Evolutionary conservation across 2,888 invertebrate genomes (phyloP).

Genomic region (Agrochola macilenta): DNA sequence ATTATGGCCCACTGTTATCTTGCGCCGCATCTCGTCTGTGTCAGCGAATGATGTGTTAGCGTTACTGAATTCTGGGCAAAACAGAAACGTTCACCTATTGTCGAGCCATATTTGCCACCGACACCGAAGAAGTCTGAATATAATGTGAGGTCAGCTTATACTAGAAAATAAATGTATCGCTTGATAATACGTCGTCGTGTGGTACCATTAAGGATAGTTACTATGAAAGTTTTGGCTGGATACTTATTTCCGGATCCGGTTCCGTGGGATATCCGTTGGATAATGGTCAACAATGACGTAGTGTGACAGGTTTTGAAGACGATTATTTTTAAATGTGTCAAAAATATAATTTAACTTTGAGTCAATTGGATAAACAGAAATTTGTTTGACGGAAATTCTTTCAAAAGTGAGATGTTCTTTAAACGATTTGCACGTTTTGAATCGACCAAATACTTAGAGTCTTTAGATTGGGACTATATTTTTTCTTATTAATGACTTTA

Average conservation of each 20-base stretch:
- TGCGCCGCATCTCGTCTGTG: no score
- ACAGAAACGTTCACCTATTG: no score
- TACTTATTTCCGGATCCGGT: slow-evolving; percentile 8
- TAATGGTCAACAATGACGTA: background rate
- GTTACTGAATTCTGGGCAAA: no score
- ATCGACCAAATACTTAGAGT: background rate
- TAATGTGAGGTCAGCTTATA: background rate
- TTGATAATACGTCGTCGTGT: background rate
- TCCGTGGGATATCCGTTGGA: slow-evolving; percentile 29
- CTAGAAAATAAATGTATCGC: background rate
- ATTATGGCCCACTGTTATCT: no score
- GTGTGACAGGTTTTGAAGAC: background rate
- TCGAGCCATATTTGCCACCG: no score
- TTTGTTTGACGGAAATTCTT: background rate
- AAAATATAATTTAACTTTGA: slow-evolving; percentile 2
- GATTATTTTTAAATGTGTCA: background rate
- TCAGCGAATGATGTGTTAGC: no score
- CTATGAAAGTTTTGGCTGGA: background rate
- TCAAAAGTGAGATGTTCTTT: background rate
- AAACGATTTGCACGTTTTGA: background rate
- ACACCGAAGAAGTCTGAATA: background rate
- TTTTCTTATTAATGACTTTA: background rate
- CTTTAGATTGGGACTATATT: background rate
- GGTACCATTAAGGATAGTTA: background rate
- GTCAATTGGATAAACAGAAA: background rate